These are phyloP conservation scores for Archocentrus centrarchus DNA, from an alignment of 2,113 vertebrate species.

Conservation along the genomic window DNA sequence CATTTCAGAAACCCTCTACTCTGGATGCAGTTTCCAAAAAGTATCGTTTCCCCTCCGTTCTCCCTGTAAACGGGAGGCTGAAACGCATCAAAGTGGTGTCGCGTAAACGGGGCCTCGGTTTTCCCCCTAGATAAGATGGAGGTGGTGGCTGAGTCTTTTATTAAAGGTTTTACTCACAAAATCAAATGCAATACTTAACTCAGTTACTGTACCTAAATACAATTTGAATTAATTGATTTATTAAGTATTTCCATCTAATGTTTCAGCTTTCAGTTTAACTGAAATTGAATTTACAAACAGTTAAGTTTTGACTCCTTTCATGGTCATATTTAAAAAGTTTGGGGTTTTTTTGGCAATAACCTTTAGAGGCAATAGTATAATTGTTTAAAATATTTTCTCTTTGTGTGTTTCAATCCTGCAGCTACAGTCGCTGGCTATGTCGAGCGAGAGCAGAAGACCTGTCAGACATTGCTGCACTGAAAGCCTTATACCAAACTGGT, in stretches of 20 bases:
- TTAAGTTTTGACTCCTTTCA: not conserved
- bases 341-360: not conserved
- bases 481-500: conserved; percentile 98
- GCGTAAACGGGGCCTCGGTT: too few relatives aligned
- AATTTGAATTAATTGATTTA: not conserved
- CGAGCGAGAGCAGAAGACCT: conserved; percentile 95
- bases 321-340: not conserved
- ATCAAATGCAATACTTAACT: not conserved
- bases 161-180: not conserved
- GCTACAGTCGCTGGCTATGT: conserved; percentile 96
- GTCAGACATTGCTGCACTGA: conserved; percentile 95
- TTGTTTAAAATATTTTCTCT: not conserved
- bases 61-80: too few relatives aligned
- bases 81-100: too few relatives aligned
- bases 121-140: too few relatives aligned
- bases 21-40: too few relatives aligned
- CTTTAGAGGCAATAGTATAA: not conserved
- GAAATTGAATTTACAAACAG: not conserved
- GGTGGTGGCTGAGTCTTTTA: too few relatives aligned
- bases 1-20: too few relatives aligned
- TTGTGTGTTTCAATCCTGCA: conserved; percentile 67
- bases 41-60: too few relatives aligned
- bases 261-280: not conserved
- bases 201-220: not conserved
- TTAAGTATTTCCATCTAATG: not conserved